Evolutionary conservation across 2,797 vertebrate species (phyloP).

Genomic region (Poliocrania exsul): DNA sequence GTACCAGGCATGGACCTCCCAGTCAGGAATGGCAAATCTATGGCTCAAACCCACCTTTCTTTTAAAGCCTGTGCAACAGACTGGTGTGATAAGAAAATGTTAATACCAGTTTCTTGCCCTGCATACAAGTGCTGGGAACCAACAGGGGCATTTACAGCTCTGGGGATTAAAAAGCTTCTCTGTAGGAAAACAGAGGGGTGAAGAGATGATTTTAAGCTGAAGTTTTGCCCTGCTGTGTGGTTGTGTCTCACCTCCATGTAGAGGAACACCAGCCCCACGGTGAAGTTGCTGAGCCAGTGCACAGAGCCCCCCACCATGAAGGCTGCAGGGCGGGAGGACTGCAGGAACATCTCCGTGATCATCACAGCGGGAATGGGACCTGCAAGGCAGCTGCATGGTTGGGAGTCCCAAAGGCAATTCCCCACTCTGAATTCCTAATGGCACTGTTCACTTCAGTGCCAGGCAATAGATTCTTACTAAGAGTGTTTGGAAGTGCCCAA

Average conservation of each 20-base stretch:
- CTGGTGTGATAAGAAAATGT: not conserved
- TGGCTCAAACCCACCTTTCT: too few species aligned
- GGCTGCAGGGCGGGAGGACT: conserved; percentile 88
- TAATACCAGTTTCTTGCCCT: not conserved
- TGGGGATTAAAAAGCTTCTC: not conserved
- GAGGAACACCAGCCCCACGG: conserved; percentile 89
- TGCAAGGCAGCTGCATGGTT: conserved; percentile 21
- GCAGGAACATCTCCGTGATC: conserved; percentile 93
- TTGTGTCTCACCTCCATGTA: conserved; percentile 85
- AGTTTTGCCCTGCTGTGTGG: fast-evolving
- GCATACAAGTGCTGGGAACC: not conserved
- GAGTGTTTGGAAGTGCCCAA: not conserved
- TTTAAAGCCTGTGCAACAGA: not conserved
- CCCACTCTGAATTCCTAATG: not conserved
- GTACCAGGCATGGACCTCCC: not conserved
- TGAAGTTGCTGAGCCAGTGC: conserved; percentile 94
- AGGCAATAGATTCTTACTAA: not conserved
- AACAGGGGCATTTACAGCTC: not conserved
- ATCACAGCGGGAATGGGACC: conserved; percentile 90
- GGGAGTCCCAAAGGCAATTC: not conserved
- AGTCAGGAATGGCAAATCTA: too few species aligned
- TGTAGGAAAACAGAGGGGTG: not conserved
- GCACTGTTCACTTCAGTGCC: not conserved
- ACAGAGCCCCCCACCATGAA: conserved; percentile 93
- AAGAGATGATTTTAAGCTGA: not conserved